These are phyloP conservation scores for Sebastes kiyomatsui DNA, from an alignment of 2,797 vertebrate species.

Conservation along the genomic window DNA sequence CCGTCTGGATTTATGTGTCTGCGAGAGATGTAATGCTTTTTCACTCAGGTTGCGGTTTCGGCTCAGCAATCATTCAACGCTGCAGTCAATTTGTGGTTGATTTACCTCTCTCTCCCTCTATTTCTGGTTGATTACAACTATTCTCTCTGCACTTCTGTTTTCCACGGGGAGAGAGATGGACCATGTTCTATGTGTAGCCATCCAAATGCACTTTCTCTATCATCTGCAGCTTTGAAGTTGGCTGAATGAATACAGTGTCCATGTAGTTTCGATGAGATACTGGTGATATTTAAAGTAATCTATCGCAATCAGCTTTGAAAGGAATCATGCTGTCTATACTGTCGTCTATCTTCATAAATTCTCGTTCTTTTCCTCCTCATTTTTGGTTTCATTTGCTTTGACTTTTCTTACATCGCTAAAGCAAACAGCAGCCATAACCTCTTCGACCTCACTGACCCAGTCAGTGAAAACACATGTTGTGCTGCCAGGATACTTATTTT, in stretches of 20 bases:
- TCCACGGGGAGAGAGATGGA: slow-evolving; percentile 9
- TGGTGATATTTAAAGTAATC: slow-evolving; percentile 49
- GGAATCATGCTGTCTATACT: not conserved
- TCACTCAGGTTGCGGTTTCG: slow-evolving; percentile 49
- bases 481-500: not conserved
- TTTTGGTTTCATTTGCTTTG: not conserved
- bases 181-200: slow-evolving; percentile 13
- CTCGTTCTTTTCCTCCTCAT: not conserved
- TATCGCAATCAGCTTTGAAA: slow-evolving; percentile 41
- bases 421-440: not conserved
- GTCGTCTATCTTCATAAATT: not conserved
- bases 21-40: slow-evolving; percentile 39
- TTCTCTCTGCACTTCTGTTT: slow-evolving; percentile 22
- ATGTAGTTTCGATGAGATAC: slow-evolving; percentile 25
- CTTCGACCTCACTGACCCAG: not conserved
- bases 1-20: slow-evolving; percentile 9
- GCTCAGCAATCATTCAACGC: slow-evolving; percentile 44
- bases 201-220: slow-evolving; percentile 13
- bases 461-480: not conserved
- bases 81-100: slow-evolving; percentile 58
- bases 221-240: slow-evolving; percentile 36
- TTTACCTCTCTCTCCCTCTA: slow-evolving; percentile 43
- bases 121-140: slow-evolving; percentile 52
- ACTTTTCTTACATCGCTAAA: not conserved
- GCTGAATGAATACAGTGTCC: slow-evolving; percentile 25